Percentiles rank a stretch among this genome's conserved stretches.
Evolutionary conservation across 1,140 invertebrate genomes (phyloP).

Genomic region (Drosophila pectinifera): DNA sequence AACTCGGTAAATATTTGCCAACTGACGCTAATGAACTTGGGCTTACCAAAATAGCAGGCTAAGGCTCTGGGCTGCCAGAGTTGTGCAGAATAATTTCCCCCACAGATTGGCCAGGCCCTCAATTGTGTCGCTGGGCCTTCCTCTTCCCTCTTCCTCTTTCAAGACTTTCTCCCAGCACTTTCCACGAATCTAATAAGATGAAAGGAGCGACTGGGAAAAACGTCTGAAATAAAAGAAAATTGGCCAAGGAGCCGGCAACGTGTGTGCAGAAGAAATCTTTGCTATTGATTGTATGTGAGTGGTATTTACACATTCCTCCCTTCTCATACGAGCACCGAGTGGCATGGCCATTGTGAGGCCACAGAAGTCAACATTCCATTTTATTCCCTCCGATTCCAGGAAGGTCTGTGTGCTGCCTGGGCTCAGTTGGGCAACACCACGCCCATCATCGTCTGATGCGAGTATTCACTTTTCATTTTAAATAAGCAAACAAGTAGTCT

Average conservation of each 20-base stretch:
- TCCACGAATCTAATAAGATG: conserved; percentile 13
- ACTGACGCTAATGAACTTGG: conserved; percentile 79
- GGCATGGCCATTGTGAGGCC: conserved; percentile 33
- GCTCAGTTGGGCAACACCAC: conserved; percentile 1
- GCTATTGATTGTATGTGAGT: conserved; percentile 64
- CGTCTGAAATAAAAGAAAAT: conserved; percentile 51
- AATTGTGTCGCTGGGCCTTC: conserved; percentile 43
- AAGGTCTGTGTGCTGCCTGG: conserved; percentile 11
- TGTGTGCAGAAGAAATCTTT: conserved; percentile 68
- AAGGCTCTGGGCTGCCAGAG: conserved; percentile 8
- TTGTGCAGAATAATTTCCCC: conserved; percentile 48
- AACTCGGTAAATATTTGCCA: conserved; percentile 72
- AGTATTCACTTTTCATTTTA: conserved; percentile 4
- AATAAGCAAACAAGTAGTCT: conserved; percentile 9
- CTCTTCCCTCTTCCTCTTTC: too few species aligned
- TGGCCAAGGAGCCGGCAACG: conserved; percentile 37
- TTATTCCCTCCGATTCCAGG: conserved; percentile 4
- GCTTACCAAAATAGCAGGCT: conserved; percentile 69
- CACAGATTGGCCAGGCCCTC: conserved; percentile 28
- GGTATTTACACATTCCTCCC: conserved; percentile 38
- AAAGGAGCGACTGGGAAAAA: conserved; percentile 21
- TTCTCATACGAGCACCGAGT: conserved; percentile 14
- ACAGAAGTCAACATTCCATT: conserved; percentile 45
- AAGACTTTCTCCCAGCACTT: conserved; percentile 56
- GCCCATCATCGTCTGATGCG: not conserved